Evolutionary conservation across 2,113 vertebrate genomes (phyloP), one percentile per base, ranked within the genome.

Genomic region (Microtus pennsylvanicus): DNA sequence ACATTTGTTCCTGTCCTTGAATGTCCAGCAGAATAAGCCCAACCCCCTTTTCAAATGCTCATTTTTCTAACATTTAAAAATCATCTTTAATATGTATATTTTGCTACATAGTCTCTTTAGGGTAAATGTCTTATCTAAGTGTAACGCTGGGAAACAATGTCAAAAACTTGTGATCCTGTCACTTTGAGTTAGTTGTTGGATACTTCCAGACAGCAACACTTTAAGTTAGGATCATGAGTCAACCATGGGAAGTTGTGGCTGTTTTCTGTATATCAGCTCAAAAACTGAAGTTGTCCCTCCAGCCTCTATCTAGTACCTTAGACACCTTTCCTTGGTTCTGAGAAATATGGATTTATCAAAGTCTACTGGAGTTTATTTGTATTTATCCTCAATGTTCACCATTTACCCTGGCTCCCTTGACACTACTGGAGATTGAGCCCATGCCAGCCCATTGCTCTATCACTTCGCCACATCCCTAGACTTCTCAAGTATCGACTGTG

Each of bases 31-130:
- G 88, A 89, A 89, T 33, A 86, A 95, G 61, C 87, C 47, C 4
- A 94, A 89, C 92, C 52, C 35, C 70, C 78, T 30, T 94, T 95
- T 87, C 89, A 94, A 96, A 93, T 96, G 69, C 82, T 85, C 88
- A 65, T 21, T 33, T 28, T 94, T 97, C 78, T 93, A 90, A 93
- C 85, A 93, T 83, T 94, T 92, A 33, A 87, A 93, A 78, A 93
- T 14, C 65, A 87, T 35, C 82, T 87, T 28, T 91, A 89, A 55
- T 96, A 65, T 75, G 86, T 33, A 85, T 92, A 47, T 78, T 33
- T n/a, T 78, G 75, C 38, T 95, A 30, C 52, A 26, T 96, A 89
- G 89, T 78, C 94, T 96, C 17, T 96, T 91, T 33, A 94, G 75
- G 55, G 1, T 76, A 93, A 94, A 82, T 78, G 26, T 88, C 28